These are phyloP conservation scores for Bubo scandiacus DNA, from an alignment of 2,113 vertebrate genomes.

Conservation along the genomic window DNA sequence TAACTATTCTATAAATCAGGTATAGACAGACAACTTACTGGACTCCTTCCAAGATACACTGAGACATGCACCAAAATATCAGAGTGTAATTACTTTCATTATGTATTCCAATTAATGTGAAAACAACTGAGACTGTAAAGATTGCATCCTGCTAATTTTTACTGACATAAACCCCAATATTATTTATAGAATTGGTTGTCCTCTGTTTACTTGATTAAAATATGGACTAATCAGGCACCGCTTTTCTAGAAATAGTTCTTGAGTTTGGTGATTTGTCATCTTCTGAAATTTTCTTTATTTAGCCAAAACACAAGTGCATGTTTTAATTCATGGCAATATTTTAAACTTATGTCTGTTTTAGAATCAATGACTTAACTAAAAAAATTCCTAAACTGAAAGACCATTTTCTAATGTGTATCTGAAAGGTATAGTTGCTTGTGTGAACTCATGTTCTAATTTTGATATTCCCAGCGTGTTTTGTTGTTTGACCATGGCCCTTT, in stretches of 20 bases:
- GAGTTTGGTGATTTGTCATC: not conserved
- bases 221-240: slow-evolving; percentile 18
- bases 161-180: slow-evolving; percentile 7
- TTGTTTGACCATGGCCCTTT: not conserved
- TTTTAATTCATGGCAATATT: not conserved
- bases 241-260: slow-evolving; percentile 28
- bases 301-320: not conserved
- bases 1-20: slow-evolving; percentile 15
- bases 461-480: fast-evolving
- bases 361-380: not conserved
- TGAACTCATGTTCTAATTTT: not conserved
- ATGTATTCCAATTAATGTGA: slow-evolving; percentile 47
- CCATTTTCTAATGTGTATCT: not conserved
- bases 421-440: not conserved
- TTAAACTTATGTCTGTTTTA: not conserved
- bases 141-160: slow-evolving; percentile 21
- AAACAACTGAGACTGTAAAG: slow-evolving; percentile 46
- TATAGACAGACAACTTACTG: slow-evolving; percentile 23
- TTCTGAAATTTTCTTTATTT: slow-evolving; percentile 26
- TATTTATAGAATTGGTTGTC: slow-evolving; percentile 45
- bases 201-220: slow-evolving; percentile 50
- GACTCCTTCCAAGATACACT: slow-evolving; percentile 38
- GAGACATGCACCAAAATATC: slow-evolving; percentile 29
- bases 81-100: slow-evolving; percentile 47
- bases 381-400: not conserved